Evolutionary conservation across 2,888 invertebrate species (phyloP).

Genomic region (Drosophila robusta): DNA sequence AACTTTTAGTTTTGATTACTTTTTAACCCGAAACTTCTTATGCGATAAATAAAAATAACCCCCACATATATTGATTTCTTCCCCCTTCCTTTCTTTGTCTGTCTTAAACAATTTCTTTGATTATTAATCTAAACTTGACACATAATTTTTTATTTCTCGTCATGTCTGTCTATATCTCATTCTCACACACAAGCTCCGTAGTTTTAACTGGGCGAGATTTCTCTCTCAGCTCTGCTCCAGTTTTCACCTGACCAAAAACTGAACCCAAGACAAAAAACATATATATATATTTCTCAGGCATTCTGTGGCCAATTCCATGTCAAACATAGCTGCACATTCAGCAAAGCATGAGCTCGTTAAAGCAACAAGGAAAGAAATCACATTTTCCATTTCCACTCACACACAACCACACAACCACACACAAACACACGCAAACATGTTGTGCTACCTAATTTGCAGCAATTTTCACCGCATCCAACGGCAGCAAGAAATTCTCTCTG

Average conservation of each 20-base stretch:
- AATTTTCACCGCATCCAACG: conserved; percentile 65
- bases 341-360: conserved; percentile 68
- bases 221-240: conserved; percentile 45
- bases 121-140: not conserved
- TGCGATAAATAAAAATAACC: too few relatives aligned
- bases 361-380: conserved; percentile 47
- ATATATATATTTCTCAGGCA: conserved; percentile 25
- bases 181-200: not conserved
- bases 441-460: conserved; percentile 68
- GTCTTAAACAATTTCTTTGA: not conserved
- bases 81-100: too few relatives aligned
- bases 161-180: not conserved
- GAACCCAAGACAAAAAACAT: conserved; percentile 15
- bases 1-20: too few relatives aligned
- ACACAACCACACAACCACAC: not conserved
- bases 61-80: too few relatives aligned
- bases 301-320: conserved; percentile 35
- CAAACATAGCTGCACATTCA: conserved; percentile 51
- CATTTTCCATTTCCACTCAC: conserved; percentile 32
- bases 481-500: conserved; percentile 37
- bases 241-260: conserved; percentile 58
- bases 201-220: conserved; percentile 18
- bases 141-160: not conserved
- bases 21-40: too few relatives aligned
- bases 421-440: conserved; percentile 22